Base-by-base conservation (phyloP, 2,888 invertebrate genomes). In the Cryptocephalus primarius region DNA sequence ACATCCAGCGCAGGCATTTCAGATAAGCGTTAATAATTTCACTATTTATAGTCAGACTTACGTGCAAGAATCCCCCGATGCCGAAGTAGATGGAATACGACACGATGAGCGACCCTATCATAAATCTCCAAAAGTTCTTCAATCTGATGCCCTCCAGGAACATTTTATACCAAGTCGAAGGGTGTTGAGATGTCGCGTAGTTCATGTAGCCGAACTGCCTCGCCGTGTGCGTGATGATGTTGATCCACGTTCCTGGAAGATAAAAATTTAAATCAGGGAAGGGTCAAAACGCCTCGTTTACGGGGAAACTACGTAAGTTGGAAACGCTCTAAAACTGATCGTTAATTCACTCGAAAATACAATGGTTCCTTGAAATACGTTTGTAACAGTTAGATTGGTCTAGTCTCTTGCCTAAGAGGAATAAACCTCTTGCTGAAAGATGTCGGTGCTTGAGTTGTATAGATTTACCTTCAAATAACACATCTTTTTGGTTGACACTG, bases 61-160 rank as follows among this genome's bases (percentile, higher is more conserved):
- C 83, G 60, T 83, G 82, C 48, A 83, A 67, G 56, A 82, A 83
- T 47, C 83, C 82, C 46, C 83, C 83, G 9, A 83, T 67, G 0
- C 71, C 55, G 58, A 83, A 82, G 64, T 82, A 85, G 45, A 79
- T 72, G 10, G 63, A 52, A 50, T 77, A 78, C 0, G 82, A 82
- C 8, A 80, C 72, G 1, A 67, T 4, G 6, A 75, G 71, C 0
- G 80, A 73, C 1, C 59, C 59, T 8, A 79, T 59, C 65, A 75
- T 75, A 51, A 76, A 76, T 6, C 55, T 43, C 2, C 70, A 60
- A 14, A 79, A 71, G 54, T 75, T 66, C 51, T 76, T 70, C 67
- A 81, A 67, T 62, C 74, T 74, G 38, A 79, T 62, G 47, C 74
- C 75, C 55, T 75, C 71, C 32, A 72, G 63, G 33, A 58, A 60